Base-by-base conservation (phyloP, 2,797 vertebrate species). In the Platyrinchus mystaceus region DNA sequence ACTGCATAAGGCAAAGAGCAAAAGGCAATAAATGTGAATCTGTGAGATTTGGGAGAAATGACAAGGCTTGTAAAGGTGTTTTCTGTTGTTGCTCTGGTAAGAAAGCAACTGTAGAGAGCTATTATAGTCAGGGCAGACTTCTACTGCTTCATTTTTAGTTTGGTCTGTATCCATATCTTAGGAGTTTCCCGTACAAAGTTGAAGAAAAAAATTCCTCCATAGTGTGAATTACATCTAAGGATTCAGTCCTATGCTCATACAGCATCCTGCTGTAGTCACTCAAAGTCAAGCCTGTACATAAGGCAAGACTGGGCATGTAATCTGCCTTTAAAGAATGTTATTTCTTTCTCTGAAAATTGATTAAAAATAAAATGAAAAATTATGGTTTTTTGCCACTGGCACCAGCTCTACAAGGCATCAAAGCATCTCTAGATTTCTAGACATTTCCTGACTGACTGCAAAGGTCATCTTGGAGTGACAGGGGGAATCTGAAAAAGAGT, bases 381-480 rank as follows among this genome's bases (percentile, higher is more conserved):
- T 53, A 8, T 18, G 4, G 12, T 67, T 34, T 32, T 87, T 73
- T 85, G 39, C 68, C 46, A 58, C 34, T 87, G 90, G 60, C 64
- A 82, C 12, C 44, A 90, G 46, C 18, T 85, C 78, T 75, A 50
- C 55, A 85, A 49, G 12, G 43, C 26, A 70, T 80, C 68, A 87
- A 70, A 92, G 88, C 37, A 85, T 93, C 87, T 90, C 60, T 53
- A 87, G 81, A 85, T 93, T 84, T 90, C 60, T 53, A 87, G 81
- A 90, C 43, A 43, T 91, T 94, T 95, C 87, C 91, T 68, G 93
- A 79, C 46, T 88, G 62, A 86, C 82, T 92, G 64, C 41, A 68
- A 77, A 95, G 73, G 60, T 85, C 64, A 46, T 64, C 30, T 75
- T 80, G 53, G 64, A 90, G 43, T 50, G 84, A 74, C 37, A 49